A percentile compares a stretch with the other conserved stretches of the same genome.
Conservation (phyloP, 2,888 invertebrate genomes). For the Drosophila acutilabella region DNA sequence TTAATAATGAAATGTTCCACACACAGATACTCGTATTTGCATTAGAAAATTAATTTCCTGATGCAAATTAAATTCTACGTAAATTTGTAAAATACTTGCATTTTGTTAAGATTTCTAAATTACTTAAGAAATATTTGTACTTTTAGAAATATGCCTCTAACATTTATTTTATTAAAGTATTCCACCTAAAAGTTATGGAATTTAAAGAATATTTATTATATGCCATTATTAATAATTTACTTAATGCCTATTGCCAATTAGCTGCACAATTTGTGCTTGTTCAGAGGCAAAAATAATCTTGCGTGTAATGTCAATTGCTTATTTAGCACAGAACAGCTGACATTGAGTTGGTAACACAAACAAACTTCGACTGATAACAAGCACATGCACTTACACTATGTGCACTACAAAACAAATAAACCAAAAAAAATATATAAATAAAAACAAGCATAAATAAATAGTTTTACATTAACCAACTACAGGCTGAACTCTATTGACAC, state of each 20-base stretch:
- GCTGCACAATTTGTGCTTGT: not conserved
- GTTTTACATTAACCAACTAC: conserved; percentile 1
- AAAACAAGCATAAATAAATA: not conserved
- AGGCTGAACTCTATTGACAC: conserved; percentile 16
- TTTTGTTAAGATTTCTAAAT: too few relatives aligned
- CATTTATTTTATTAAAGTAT: too few relatives aligned
- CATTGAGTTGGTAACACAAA: conserved; percentile 49
- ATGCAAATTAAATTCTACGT: conserved; percentile 14
- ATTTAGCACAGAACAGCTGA: conserved; percentile 35
- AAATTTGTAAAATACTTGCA: not conserved
- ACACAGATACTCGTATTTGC: conserved; percentile 7
- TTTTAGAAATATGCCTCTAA: too few relatives aligned
- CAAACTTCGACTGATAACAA: conserved; percentile 44
- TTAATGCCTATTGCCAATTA: too few relatives aligned
- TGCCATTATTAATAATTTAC: too few relatives aligned
- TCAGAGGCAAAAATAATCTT: conserved; percentile 3
- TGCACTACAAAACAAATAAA: not conserved
- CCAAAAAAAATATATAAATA: not conserved
- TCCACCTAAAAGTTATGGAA: too few relatives aligned
- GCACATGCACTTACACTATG: conserved; percentile 29
- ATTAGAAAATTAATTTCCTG: conserved; percentile 59
- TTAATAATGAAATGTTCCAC: conserved; percentile 31
- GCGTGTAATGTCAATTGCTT: conserved; percentile 31
- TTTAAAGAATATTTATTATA: too few relatives aligned
- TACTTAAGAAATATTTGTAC: too few relatives aligned